Evolutionary conservation across 2,113 vertebrate species (phyloP), one percentile per base, ranked within the genome.

Genomic region (Prunella himalayana): DNA sequence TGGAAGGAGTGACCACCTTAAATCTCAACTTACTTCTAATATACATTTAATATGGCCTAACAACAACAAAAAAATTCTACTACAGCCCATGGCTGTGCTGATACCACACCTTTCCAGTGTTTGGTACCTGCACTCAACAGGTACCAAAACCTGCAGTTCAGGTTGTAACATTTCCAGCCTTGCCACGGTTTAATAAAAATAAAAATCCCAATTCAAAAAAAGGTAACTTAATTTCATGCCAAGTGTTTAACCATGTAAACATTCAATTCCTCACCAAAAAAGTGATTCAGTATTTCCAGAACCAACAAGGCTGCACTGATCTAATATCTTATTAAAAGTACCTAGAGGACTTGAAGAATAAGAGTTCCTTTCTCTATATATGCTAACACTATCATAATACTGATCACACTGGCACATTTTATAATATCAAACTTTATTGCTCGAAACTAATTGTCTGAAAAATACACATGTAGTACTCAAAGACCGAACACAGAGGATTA

Each of bases 351-450:
- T 70, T 8, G 5, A 63, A 25, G 13, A 83, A 3, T 23, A 25
- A 5, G 10, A 44, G 7, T 30, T 77, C 24, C 17, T 49, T 70
- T 85, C 30, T 35, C 59, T 63, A 63, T 66, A 10, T 16, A 12
- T 5, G 24, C 37, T 66, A 66, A 30, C 41, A 13, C 61, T 87
- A 22, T 11, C 15, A 21, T 39, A 66, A 56, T 60, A 96, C 92
- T 57, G 86, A 88, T 71, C 88, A 93, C 78, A 92, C 83, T 81
- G 64, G 72, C 87, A 60, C 77, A 76, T 88, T 93, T 96, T 97
- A 94, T 96, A 95, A 96, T 98, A 97, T 97, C 97, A 97, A 97
- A 97, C 92, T 98, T 98, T 98, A 98, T 98, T 98, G 97, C 97
- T 97, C 91, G 65, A 97, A 98, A 97, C 97, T 97, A 98, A 96